A percentile compares a stretch with the other conserved stretches of the same genome.
Conservation (phyloP, 2,113 vertebrate species). For the Etia nguti region DNA sequence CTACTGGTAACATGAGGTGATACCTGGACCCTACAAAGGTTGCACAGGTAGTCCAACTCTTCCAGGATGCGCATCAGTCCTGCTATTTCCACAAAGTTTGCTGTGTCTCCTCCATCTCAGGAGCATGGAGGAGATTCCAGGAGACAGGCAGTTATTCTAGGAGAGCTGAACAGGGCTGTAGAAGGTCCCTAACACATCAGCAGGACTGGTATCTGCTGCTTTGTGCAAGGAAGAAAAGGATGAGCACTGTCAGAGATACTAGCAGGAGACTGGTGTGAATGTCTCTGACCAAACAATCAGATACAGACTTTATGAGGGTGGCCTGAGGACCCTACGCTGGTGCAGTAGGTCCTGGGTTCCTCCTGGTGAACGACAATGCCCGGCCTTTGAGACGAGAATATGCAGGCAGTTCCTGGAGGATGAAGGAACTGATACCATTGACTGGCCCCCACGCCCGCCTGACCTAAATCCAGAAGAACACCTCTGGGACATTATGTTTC, state of each 20-base stretch:
- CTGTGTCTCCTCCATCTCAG: neutral
- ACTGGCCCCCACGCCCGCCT: too few relatives aligned
- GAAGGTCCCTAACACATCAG: neutral
- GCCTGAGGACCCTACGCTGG: neutral
- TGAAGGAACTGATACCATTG: too few relatives aligned
- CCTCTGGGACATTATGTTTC: too few relatives aligned
- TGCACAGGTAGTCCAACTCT: neutral
- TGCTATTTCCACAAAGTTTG: neutral
- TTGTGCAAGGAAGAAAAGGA: neutral
- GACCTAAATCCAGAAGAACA: too few relatives aligned
- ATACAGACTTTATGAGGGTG: neutral
- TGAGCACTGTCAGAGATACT: neutral
- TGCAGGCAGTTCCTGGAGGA: too few relatives aligned
- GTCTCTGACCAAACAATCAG: neutral
- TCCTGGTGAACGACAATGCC: neutral
- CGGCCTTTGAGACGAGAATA: too few relatives aligned
- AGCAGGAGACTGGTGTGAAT: neutral
- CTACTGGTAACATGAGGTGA: neutral
- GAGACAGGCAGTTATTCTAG: neutral
- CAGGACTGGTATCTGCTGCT: neutral
- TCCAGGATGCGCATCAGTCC: neutral
- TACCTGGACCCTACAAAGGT: neutral
- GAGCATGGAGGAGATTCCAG: too few relatives aligned
- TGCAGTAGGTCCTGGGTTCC: neutral
- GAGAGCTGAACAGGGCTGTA: neutral